phyloP scores from a whole-genome alignment of 2,797 vertebrate species.

The Moxostoma hubbsi region DNA sequence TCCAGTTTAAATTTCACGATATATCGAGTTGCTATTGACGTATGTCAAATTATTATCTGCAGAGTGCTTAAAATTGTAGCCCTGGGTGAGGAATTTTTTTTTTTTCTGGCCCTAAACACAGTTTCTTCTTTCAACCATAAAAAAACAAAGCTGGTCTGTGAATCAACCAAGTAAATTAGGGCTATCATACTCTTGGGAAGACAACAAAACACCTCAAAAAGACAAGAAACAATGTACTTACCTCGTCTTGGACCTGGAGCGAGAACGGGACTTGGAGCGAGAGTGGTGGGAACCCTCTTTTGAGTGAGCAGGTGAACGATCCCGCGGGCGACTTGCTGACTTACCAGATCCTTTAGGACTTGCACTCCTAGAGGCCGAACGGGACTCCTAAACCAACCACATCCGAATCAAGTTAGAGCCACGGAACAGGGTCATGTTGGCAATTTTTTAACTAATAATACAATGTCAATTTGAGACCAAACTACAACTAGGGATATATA shows the following conservation, averaged over 20 bases:
- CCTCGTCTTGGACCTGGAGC: conserved; percentile 87
- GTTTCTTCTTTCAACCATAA: conserved; percentile 35
- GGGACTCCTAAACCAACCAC: conserved; percentile 93
- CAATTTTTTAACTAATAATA: conserved; percentile 23
- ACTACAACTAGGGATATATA: conserved; percentile 42
- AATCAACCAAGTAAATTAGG: background rate
- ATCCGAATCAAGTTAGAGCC: conserved; percentile 72
- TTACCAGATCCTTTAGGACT: conserved; percentile 90
- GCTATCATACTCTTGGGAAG: too few relatives aligned
- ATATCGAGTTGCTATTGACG: conserved; percentile 4
- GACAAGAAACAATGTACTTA: conserved; percentile 50
- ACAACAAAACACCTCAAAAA: too few relatives aligned
- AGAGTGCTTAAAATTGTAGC: conserved; percentile 18
- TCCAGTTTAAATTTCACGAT: conserved; percentile 25
- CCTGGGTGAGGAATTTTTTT: background rate
- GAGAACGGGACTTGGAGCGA: conserved; percentile 85
- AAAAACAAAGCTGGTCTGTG: too few relatives aligned
- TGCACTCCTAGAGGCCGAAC: conserved; percentile 92
- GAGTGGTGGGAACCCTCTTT: conserved; percentile 91
- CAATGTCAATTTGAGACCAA: conserved; percentile 21
- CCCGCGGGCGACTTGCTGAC: conserved; percentile 86
- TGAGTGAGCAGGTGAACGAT: conserved; percentile 80
- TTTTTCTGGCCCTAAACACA: conserved; percentile 10
- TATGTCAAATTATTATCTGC: conserved; percentile 27
- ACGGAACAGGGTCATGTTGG: conserved; percentile 1